Conservation (phyloP, 2,888 invertebrate genomes). For the Smittia sp. region DNA sequence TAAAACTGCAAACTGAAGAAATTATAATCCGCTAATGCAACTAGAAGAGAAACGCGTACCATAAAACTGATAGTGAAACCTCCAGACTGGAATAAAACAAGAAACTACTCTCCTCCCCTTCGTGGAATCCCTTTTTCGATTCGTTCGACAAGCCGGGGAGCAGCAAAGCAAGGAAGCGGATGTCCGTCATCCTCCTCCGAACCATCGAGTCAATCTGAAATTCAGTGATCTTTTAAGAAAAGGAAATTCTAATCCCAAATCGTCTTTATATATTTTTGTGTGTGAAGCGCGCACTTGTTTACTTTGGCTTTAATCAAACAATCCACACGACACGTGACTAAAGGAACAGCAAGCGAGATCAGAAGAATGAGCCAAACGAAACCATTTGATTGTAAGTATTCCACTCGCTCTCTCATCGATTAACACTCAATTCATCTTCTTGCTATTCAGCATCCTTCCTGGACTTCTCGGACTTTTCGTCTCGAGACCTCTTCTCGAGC, state of each 20-base stretch:
- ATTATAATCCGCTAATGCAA: not conserved
- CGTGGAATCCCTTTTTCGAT: constrained; percentile 4
- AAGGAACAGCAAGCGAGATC: not conserved
- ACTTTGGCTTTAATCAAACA: constrained; percentile 34
- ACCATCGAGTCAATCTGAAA: constrained; percentile 37
- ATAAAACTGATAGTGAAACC: constrained; percentile 26
- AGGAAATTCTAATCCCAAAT: not conserved
- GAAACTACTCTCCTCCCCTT: constrained; percentile 13
- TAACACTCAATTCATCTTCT: constrained; percentile 40
- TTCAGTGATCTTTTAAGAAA: constrained; percentile 36
- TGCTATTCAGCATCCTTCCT: constrained; percentile 45
- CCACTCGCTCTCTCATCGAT: too few relatives aligned
- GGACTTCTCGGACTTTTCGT: constrained; percentile 42
- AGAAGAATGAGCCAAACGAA: constrained; percentile 34
- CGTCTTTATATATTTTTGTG: not conserved
- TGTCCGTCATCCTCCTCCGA: not conserved
- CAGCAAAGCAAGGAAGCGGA: constrained; percentile 1
- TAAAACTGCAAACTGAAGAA: constrained; percentile 20
- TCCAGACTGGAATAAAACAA: constrained; percentile 21
- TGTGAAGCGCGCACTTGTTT: too few relatives aligned
- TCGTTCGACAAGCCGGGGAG: not conserved
- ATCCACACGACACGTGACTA: constrained; percentile 2
- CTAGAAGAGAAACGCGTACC: constrained; percentile 18
- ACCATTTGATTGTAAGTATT: constrained; percentile 22
- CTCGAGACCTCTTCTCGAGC: constrained; percentile 38